phyloP scores from a whole-genome alignment of 2,113 vertebrate genomes.

The Corydoras maculifer region DNA sequence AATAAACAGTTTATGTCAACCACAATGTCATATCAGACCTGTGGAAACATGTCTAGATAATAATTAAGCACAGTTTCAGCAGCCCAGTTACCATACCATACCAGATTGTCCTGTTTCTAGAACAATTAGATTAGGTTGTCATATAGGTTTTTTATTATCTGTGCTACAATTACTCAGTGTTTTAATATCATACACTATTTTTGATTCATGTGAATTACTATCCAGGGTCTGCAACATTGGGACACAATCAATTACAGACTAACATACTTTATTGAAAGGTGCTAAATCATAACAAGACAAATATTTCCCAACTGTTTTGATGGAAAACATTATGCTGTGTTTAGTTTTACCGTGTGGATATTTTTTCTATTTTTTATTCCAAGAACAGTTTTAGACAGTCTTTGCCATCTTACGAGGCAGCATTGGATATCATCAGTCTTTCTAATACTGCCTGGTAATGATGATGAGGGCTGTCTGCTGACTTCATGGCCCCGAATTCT shows the following conservation, averaged over 20 bases:
- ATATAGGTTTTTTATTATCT: conserved; percentile 18
- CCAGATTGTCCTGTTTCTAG: conserved; percentile 43
- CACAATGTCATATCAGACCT: conserved; percentile 60
- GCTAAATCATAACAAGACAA: neutral
- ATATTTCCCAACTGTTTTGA: neutral
- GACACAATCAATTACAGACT: conserved; percentile 4
- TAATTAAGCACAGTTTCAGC: conserved; percentile 64
- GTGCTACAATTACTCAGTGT: conserved; percentile 18
- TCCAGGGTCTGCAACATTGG: conserved; percentile 10
- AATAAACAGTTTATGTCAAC: conserved; percentile 43
- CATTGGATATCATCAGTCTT: conserved; percentile 88
- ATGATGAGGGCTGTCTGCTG: conserved; percentile 81
- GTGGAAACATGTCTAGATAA: conserved; percentile 69
- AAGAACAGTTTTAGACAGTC: conserved; percentile 58
- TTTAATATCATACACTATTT: conserved; percentile 24
- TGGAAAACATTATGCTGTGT: neutral
- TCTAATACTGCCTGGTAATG: conserved; percentile 99
- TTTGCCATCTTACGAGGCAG: conserved; percentile 99
- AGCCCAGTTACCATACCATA: conserved; percentile 50
- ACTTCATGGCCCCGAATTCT: conserved; percentile 44
- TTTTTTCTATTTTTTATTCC: neutral
- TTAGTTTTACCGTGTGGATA: neutral
- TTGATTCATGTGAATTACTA: conserved; percentile 20
- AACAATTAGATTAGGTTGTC: conserved; percentile 26
- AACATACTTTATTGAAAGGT: neutral